phyloP scores from a whole-genome alignment of 2,888 invertebrate genomes.

The Patella pellucida region DNA sequence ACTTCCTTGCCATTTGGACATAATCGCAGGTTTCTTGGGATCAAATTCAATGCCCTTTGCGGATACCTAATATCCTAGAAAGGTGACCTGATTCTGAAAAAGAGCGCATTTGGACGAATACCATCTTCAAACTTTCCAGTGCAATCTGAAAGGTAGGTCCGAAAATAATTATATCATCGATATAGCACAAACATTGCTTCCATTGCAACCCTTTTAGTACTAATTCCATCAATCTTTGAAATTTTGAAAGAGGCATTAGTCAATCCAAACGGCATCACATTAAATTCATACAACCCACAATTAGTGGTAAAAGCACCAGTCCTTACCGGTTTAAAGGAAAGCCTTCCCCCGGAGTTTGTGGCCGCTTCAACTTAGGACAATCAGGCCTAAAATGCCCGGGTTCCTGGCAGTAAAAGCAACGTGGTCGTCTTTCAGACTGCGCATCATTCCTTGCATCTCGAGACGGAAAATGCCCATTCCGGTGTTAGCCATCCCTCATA shows the following conservation, averaged over 20 bases:
- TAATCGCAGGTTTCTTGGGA: background rate
- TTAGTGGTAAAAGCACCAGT: background rate
- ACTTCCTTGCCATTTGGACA: background rate
- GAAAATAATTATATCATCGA: background rate
- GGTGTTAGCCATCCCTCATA: too few relatives aligned
- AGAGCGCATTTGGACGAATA: background rate
- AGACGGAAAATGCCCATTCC: too few relatives aligned
- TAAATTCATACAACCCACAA: slow-evolving; percentile 1
- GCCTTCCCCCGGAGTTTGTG: too few relatives aligned
- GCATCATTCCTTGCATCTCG: too few relatives aligned
- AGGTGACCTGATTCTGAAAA: slow-evolving; percentile 1
- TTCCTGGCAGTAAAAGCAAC: too few relatives aligned
- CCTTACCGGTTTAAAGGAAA: too few relatives aligned
- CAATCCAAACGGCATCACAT: background rate
- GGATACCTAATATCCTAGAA: background rate
- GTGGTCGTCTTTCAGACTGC: too few relatives aligned
- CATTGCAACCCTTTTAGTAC: background rate
- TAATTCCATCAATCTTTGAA: slow-evolving; percentile 1
- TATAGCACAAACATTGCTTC: slow-evolving; percentile 7
- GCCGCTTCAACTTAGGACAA: too few relatives aligned
- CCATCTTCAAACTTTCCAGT: background rate
- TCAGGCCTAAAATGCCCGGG: too few relatives aligned
- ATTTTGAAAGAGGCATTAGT: background rate
- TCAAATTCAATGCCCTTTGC: background rate
- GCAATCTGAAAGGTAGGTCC: background rate